Evolutionary conservation across 2,888 invertebrate species (phyloP).

Genomic region (Keiferia lycopersicella): DNA sequence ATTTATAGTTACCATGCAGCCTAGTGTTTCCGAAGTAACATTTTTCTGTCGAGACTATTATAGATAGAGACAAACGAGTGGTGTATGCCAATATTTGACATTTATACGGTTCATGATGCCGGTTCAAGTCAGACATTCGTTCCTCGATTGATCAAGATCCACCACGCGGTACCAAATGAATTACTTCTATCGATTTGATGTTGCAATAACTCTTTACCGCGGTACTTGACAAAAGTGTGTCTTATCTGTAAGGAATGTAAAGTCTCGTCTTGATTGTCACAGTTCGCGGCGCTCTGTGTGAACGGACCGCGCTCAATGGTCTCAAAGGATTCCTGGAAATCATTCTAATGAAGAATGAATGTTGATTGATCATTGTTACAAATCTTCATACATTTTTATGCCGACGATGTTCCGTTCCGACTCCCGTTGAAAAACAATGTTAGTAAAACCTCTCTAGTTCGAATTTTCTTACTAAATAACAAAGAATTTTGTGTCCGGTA

Average conservation of each 20-base stretch:
- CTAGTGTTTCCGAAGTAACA: not conserved
- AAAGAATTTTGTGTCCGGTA: not conserved
- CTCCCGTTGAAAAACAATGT: not conserved
- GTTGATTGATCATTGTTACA: constrained; percentile 32
- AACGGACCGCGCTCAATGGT: constrained; percentile 31
- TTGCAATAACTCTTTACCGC: constrained; percentile 23
- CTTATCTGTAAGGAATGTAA: constrained; percentile 19
- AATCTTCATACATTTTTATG: constrained; percentile 28
- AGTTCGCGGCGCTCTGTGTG: constrained; percentile 25
- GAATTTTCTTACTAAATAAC: not conserved
- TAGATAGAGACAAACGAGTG: not conserved
- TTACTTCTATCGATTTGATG: constrained; percentile 27
- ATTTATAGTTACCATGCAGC: not conserved
- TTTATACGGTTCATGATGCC: not conserved
- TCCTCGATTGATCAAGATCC: constrained; percentile 26
- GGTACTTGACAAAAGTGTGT: constrained; percentile 2
- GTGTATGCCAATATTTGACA: constrained; percentile 16
- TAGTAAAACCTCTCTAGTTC: not conserved
- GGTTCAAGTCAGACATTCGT: constrained; percentile 13
- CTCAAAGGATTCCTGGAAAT: constrained; percentile 33
- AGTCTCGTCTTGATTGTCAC: constrained; percentile 17
- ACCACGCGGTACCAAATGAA: constrained; percentile 28
- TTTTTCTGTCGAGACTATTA: not conserved
- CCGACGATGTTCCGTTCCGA: constrained; percentile 3
- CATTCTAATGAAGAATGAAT: constrained; percentile 31